Percentiles rank a stretch among this genome's conserved stretches.
These are phyloP conservation scores for Brenthis daphne DNA, from an alignment of 2,888 invertebrate species.

Conservation along the genomic window DNA sequence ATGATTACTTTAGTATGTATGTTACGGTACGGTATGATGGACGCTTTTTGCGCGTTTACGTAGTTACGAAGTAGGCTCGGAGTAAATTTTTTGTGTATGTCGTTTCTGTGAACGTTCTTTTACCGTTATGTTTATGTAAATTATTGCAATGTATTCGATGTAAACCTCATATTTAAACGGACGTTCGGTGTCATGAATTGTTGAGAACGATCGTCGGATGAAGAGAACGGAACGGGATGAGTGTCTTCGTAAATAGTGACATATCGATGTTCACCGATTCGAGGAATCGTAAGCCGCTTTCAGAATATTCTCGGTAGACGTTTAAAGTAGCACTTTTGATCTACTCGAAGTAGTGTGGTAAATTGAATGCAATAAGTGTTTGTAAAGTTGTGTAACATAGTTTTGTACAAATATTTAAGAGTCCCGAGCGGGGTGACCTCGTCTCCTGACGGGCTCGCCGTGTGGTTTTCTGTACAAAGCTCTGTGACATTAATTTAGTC, in stretches of 20 bases:
- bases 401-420: slow-evolving; percentile 48
- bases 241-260: slow-evolving; percentile 24
- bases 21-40: slow-evolving; percentile 55
- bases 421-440: background rate
- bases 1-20: slow-evolving; percentile 69
- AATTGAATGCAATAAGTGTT: slow-evolving; percentile 72
- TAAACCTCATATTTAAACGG: slow-evolving; percentile 60
- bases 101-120: slow-evolving; percentile 68
- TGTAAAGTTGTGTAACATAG: slow-evolving; percentile 55
- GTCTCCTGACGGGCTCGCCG: background rate
- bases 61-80: slow-evolving; percentile 71
- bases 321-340: slow-evolving; percentile 72
- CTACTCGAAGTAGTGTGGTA: slow-evolving; percentile 72
- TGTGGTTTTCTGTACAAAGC: slow-evolving; percentile 46
- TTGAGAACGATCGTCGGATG: slow-evolving; percentile 37
- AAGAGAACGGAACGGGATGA: slow-evolving; percentile 18
- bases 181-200: slow-evolving; percentile 60
- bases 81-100: slow-evolving; percentile 66
- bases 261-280: slow-evolving; percentile 27
- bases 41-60: slow-evolving; percentile 77
- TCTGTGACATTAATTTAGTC: slow-evolving; percentile 51
- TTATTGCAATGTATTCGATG: slow-evolving; percentile 69
- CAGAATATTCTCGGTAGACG: slow-evolving; percentile 37
- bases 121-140: slow-evolving; percentile 64
- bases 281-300: slow-evolving; percentile 47